phyloP scores from a whole-genome alignment of 2,888 invertebrate species.

The Pandemis cinnamomeana region DNA sequence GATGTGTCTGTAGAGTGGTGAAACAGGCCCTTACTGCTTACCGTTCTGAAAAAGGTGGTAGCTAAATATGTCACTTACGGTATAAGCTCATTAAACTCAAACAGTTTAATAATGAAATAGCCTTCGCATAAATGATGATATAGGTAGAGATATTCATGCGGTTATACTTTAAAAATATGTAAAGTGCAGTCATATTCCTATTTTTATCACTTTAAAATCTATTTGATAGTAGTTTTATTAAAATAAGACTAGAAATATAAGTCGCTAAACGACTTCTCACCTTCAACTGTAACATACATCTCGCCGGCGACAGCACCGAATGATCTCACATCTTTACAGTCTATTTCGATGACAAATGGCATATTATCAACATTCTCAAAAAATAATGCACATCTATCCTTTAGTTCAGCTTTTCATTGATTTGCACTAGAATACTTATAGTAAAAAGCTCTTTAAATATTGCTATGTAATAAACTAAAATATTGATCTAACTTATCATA shows the following conservation, averaged over 20 bases:
- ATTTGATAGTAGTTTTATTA: neutral
- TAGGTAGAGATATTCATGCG: too few relatives aligned
- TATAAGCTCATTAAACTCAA: neutral
- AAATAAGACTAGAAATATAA: constrained; percentile 6
- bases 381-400: constrained; percentile 27
- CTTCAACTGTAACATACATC: neutral
- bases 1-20: too few relatives aligned
- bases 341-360: constrained; percentile 11
- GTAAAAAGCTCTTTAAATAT: constrained; percentile 35
- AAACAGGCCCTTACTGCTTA: too few relatives aligned
- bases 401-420: constrained; percentile 4
- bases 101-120: neutral
- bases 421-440: constrained; percentile 6
- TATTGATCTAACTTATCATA: neutral
- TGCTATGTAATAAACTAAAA: neutral
- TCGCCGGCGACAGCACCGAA: constrained; percentile 26
- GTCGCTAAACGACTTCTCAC: neutral
- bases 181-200: neutral
- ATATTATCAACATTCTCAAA: constrained; percentile 18
- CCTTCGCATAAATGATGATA: too few relatives aligned
- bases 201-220: neutral
- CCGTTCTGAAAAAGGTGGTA: too few relatives aligned
- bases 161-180: neutral
- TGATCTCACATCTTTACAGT: constrained; percentile 4
- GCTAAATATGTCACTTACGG: neutral